phyloP scores from a whole-genome alignment of 2,797 vertebrate species.

The Mormyrops boulengeri region DNA sequence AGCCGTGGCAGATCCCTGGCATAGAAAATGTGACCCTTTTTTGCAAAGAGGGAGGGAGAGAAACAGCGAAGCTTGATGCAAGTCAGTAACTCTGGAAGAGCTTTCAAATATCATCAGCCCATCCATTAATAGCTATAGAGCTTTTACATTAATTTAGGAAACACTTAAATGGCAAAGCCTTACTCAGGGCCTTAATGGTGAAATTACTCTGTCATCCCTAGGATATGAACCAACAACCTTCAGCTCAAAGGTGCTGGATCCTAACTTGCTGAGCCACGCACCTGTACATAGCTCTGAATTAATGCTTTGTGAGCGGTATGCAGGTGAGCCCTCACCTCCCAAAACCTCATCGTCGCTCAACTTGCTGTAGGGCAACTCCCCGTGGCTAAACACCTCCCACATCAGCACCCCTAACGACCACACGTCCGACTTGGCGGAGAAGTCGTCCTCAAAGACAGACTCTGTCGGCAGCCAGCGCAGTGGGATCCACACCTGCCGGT shows the following conservation, averaged over 20 bases:
- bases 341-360: constrained; percentile 71
- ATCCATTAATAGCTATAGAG: not conserved
- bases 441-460: constrained; percentile 75
- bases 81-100: not conserved
- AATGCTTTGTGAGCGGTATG: not conserved
- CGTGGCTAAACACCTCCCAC: constrained; percentile 79
- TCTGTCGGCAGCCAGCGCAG: constrained; percentile 80
- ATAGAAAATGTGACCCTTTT: not conserved
- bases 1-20: not conserved
- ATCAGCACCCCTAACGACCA: constrained; percentile 80
- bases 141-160: not conserved
- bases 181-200: not conserved
- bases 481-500: constrained; percentile 76
- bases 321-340: constrained; percentile 54
- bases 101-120: not conserved
- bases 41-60: not conserved
- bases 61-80: not conserved
- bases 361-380: constrained; percentile 68
- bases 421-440: constrained; percentile 78
- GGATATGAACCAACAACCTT: not conserved
- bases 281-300: not conserved
- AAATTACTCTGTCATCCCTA: not conserved
- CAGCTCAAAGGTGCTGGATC: not conserved
- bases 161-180: not conserved
- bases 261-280: not conserved